Conservation (phyloP, 2,888 invertebrate genomes). For the Toxonevra muliebris region DNA sequence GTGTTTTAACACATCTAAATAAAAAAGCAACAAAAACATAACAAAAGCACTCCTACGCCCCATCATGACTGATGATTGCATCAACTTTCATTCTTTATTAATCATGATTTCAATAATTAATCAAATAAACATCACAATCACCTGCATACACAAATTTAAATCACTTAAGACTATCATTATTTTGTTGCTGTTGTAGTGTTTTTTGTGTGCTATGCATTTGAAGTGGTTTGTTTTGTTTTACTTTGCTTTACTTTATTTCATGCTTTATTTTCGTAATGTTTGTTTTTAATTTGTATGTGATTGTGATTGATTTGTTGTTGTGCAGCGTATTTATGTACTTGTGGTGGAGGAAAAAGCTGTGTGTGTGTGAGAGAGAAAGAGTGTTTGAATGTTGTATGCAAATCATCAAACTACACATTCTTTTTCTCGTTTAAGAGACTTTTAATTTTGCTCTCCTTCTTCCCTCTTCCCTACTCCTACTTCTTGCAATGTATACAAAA, state of each 20-base stretch:
- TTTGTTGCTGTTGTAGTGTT: background rate
- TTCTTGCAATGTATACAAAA: no score
- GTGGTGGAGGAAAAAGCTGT: background rate
- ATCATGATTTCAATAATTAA: slow-evolving; percentile 2
- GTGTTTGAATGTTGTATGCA: background rate
- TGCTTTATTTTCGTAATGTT: background rate
- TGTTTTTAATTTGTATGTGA: slow-evolving; percentile 3
- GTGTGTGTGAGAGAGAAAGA: background rate
- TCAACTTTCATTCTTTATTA: background rate
- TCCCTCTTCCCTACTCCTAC: no score
- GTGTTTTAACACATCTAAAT: no score
- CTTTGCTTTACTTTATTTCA: no score
- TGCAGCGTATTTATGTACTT: background rate
- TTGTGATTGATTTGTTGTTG: background rate
- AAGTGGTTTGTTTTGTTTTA: background rate
- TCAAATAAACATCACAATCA: slow-evolving; percentile 2
- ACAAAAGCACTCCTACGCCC: background rate
- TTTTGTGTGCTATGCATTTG: background rate
- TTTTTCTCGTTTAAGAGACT: no score
- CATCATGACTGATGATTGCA: background rate
- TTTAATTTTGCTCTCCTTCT: no score
- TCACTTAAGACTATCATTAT: background rate
- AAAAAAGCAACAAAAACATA: no score
- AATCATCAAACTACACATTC: background rate
- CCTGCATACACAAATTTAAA: background rate